Evolutionary conservation across 2,888 invertebrate genomes (phyloP).

Genomic region (Habroteleia sp.): DNA sequence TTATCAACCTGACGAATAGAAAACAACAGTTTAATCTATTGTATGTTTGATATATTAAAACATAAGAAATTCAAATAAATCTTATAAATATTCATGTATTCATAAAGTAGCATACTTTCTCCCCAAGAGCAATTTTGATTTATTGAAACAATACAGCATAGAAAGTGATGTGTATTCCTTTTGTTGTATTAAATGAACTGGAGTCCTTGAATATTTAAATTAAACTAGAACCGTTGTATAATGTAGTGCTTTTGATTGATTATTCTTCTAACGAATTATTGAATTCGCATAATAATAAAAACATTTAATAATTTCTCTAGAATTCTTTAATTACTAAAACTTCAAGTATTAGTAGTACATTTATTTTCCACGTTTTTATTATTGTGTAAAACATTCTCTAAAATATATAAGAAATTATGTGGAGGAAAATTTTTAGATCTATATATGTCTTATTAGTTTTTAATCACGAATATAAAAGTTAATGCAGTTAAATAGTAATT

Average conservation of each 20-base stretch:
- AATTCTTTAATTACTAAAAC: too few relatives aligned
- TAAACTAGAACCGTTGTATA: constrained; percentile 39
- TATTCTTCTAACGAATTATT: constrained; percentile 27
- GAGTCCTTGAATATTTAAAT: constrained; percentile 54
- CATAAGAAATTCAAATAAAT: constrained; percentile 59
- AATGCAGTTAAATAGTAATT: too few relatives aligned
- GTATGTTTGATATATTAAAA: constrained; percentile 25
- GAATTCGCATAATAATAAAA: constrained; percentile 11
- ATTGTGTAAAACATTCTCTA: too few relatives aligned
- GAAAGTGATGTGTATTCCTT: constrained; percentile 47
- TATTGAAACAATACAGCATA: constrained; percentile 58
- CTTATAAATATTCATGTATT: constrained; percentile 56
- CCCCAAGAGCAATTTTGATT: constrained; percentile 53
- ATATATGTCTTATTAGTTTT: too few relatives aligned
- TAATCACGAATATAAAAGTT: too few relatives aligned
- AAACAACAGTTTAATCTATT: constrained; percentile 33
- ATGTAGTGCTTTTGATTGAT: constrained; percentile 40
- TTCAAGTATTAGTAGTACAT: too few relatives aligned
- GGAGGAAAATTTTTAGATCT: too few relatives aligned
- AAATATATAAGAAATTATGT: too few relatives aligned
- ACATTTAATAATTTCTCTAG: constrained; percentile 15
- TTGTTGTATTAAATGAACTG: constrained; percentile 42
- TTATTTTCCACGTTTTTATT: too few relatives aligned
- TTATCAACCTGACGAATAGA: constrained; percentile 33
- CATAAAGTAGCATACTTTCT: constrained; percentile 43